A percentile compares a stretch with the other conserved stretches of the same genome.
Evolutionary conservation across 2,113 vertebrate species (phyloP).

Genomic region (Aptenodytes patagonicus): DNA sequence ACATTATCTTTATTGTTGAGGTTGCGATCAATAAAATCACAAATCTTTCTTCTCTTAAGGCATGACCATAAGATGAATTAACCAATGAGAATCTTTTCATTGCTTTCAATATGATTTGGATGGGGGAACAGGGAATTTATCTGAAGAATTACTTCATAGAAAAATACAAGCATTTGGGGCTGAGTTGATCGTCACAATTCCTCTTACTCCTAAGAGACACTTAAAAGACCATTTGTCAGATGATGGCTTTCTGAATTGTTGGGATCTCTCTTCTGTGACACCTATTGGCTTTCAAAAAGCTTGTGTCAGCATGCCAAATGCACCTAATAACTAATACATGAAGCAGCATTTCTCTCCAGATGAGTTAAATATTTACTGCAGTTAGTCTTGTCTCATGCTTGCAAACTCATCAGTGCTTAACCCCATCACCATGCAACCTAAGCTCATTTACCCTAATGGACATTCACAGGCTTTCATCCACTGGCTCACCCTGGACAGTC

Average conservation of each 20-base stretch:
- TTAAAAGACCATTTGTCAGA: background rate
- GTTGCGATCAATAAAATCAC: slow-evolving; percentile 30
- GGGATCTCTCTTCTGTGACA: background rate
- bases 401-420: background rate
- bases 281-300: slow-evolving; percentile 16
- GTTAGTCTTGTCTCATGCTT: background rate
- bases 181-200: background rate
- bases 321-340: background rate
- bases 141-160: slow-evolving; percentile 1
- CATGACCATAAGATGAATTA: slow-evolving; percentile 10
- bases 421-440: background rate
- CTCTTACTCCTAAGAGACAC: background rate
- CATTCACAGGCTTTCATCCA: background rate
- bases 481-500: background rate
- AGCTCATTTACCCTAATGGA: background rate
- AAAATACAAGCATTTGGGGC: background rate
- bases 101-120: slow-evolving; percentile 17
- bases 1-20: slow-evolving; percentile 26
- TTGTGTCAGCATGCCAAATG: slow-evolving; percentile 20
- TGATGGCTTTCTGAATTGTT: background rate
- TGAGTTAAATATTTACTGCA: slow-evolving; percentile 6
- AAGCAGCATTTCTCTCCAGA: slow-evolving; percentile 15
- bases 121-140: slow-evolving; percentile 15
- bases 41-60: slow-evolving; percentile 41
- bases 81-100: slow-evolving; percentile 7